These are phyloP conservation scores for Luperina testacea DNA, from an alignment of 2,888 invertebrate genomes.

Conservation along the genomic window DNA sequence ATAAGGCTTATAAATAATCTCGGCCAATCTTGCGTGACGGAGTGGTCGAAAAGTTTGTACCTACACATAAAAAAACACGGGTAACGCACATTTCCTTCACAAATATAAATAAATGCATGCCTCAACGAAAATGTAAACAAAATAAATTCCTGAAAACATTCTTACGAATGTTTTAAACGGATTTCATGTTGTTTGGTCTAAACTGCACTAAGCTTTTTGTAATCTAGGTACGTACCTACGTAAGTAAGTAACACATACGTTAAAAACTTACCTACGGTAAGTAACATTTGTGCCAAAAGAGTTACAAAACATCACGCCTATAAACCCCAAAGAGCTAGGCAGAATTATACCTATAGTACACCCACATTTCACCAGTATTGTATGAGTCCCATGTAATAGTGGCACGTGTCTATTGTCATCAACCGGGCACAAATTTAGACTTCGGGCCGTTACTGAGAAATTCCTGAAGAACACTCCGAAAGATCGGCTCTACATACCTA, in stretches of 20 bases:
- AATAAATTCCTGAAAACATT: constrained; percentile 19
- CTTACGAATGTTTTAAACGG: neutral
- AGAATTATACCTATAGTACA: neutral
- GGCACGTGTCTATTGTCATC: neutral
- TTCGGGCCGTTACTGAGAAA: neutral
- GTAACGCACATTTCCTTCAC: constrained; percentile 51
- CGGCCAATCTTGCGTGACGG: constrained; percentile 64
- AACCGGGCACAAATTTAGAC: neutral
- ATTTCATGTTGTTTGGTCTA: neutral
- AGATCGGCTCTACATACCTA: no score
- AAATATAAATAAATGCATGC: constrained; percentile 53
- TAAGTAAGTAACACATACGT: neutral
- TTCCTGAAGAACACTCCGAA: neutral
- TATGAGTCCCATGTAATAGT: neutral
- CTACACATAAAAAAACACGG: constrained; percentile 43
- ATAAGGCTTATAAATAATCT: constrained; percentile 62
- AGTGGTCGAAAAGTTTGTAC: constrained; percentile 54
- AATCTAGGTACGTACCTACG: neutral
- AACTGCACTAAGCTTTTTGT: neutral
- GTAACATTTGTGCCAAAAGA: neutral
- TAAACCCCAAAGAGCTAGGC: neutral
- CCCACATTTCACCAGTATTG: neutral
- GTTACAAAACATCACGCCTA: neutral
- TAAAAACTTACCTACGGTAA: neutral
- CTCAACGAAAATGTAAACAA: constrained; percentile 35